These are phyloP conservation scores for Athetis lepigone DNA, from an alignment of 2,888 invertebrate species.

Conservation along the genomic window DNA sequence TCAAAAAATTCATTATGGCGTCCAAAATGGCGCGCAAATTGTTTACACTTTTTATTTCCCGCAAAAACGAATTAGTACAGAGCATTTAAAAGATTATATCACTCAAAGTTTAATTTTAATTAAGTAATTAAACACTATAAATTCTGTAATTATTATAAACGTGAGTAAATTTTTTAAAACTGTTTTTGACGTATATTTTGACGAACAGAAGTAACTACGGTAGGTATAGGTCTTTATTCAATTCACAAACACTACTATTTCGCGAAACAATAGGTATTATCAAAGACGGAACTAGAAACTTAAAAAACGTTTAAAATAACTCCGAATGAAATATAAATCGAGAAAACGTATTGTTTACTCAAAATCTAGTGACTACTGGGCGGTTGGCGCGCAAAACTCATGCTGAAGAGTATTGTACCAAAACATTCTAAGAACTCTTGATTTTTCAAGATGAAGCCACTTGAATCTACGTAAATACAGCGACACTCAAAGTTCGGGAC, in stretches of 20 bases:
- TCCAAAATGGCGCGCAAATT: background rate
- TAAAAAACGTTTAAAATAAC: background rate
- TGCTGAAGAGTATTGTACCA: slow-evolving; percentile 40
- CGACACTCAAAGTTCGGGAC: slow-evolving; percentile 45
- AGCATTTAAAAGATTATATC: background rate
- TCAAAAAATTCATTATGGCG: background rate
- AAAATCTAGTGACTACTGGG: slow-evolving; percentile 11
- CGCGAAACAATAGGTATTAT: background rate
- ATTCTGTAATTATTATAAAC: background rate
- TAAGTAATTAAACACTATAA: background rate
- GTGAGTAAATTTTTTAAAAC: background rate
- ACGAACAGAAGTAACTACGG: background rate
- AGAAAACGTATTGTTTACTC: background rate
- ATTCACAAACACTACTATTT: background rate
- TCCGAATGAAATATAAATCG: background rate
- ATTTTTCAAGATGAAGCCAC: slow-evolving; percentile 49
- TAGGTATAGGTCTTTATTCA: background rate
- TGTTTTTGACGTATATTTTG: background rate
- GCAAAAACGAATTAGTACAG: background rate
- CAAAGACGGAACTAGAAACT: background rate
- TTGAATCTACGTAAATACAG: slow-evolving; percentile 35
- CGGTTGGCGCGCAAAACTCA: slow-evolving; percentile 1
- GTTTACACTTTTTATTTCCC: background rate
- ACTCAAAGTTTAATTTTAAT: background rate
- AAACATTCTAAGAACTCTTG: slow-evolving; percentile 62